Conservation (phyloP, 2,113 vertebrate species). For the Nannospalax galili region DNA sequence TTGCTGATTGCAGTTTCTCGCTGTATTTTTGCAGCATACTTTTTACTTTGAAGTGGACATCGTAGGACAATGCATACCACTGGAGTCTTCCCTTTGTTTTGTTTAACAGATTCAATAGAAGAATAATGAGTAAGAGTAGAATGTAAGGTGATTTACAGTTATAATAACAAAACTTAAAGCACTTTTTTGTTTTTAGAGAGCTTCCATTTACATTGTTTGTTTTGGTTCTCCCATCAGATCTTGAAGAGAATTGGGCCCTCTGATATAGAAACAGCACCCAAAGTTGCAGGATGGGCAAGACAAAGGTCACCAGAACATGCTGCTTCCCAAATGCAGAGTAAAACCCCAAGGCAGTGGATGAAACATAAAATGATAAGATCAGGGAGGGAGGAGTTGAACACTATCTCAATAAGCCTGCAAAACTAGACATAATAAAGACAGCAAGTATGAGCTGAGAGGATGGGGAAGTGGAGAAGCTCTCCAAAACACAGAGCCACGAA, state of each 20-base stretch:
- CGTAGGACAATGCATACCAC: conserved; percentile 47
- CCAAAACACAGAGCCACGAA: neutral
- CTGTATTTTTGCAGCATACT: conserved; percentile 76
- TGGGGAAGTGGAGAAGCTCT: neutral
- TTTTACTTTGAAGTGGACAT: conserved; percentile 73
- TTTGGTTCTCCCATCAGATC: neutral
- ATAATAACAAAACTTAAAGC: neutral
- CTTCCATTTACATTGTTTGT: neutral
- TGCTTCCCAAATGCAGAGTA: neutral
- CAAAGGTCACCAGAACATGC: neutral
- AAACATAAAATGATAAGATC: neutral
- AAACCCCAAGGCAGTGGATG: neutral
- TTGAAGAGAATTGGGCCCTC: neutral
- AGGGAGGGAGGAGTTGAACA: neutral
- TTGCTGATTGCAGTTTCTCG: conserved; percentile 46
- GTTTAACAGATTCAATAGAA: conserved; percentile 46
- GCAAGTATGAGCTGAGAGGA: neutral
- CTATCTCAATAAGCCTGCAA: neutral
- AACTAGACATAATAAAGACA: neutral
- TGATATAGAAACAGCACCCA: neutral
- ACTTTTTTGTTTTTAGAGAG: neutral
- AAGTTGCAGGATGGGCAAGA: neutral
- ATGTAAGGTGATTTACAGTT: neutral
- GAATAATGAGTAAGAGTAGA: conserved; percentile 1
- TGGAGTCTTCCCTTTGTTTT: conserved; percentile 17